Evolutionary conservation across 2,797 vertebrate genomes (phyloP), one percentile per base, ranked within the genome.

Genomic region (Lutjanus argentimaculatus): DNA sequence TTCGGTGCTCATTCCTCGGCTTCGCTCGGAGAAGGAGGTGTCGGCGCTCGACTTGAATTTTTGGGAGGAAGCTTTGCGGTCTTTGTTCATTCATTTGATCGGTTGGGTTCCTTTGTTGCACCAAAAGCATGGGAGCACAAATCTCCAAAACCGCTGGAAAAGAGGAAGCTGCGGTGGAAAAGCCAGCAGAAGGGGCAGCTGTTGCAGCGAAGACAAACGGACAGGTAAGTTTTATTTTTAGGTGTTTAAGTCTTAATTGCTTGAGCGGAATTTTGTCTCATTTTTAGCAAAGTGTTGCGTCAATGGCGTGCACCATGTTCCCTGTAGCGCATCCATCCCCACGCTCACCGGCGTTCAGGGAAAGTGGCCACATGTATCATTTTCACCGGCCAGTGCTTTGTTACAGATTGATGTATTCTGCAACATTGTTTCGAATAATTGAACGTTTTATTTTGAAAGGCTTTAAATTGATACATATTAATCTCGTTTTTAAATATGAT

Each of bases 111-210:
- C 97, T 99, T 98, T 98, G 97, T 97, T 97, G 97, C 95, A 94
- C 95, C 95, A 95, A 93, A 96, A 98, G 97, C 96, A 99, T 99
- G 98, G 98, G 98, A 97, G 97, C 97, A 94, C 98, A 99, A 95
- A 97, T 98, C 96, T 98, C 98, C 95, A 99, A 99, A 97, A 97
- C 96, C 96, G 96, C 97, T 91, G 97, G 97, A 88, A 99, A 99
- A 92, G 97, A 97, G 90, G 98, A 99, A 90, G 97, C 91, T 49
- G 95, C 95, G 80, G 96, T 96, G 14, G 97, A 99, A 90, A 97
- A 97, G 90, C 94, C 97, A 7, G 96, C 95, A 67, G 98, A 99
- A 94, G 97, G 96, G 10, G 97, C 96, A 67, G 97, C 97, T 80
- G 97, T 97, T 85, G 97, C 97, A 66, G 96, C 97, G 9, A 99